Percentiles rank a stretch among this genome's conserved stretches.
These are phyloP conservation scores for Agrilus mali DNA, from an alignment of 2,888 invertebrate species.

Conservation along the genomic window DNA sequence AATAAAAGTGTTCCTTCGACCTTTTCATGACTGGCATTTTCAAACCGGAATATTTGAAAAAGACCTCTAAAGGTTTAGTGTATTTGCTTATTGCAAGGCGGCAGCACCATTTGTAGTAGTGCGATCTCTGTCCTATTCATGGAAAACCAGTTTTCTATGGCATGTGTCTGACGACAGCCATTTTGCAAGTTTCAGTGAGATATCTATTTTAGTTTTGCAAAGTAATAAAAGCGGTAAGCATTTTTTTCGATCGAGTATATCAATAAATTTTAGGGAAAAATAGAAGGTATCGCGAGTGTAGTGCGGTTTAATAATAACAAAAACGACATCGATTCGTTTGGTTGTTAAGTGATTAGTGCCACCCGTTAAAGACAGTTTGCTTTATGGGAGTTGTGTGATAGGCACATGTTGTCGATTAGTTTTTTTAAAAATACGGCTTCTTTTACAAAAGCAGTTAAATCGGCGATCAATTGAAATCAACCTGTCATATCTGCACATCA, in stretches of 20 bases:
- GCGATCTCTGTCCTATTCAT: slow-evolving; percentile 31
- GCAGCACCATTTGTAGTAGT: slow-evolving; percentile 19
- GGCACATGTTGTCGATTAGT: slow-evolving; percentile 40
- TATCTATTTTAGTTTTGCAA: slow-evolving; percentile 47
- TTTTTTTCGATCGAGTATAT: slow-evolving; percentile 13
- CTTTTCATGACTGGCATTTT: slow-evolving; percentile 2
- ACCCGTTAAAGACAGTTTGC: slow-evolving; percentile 26
- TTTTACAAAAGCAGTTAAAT: too few relatives aligned
- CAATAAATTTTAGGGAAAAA: too few relatives aligned
- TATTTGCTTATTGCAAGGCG: slow-evolving; percentile 17
- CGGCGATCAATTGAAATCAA: too few relatives aligned
- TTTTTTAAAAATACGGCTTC: slow-evolving; percentile 5
- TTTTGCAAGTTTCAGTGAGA: slow-evolving; percentile 54
- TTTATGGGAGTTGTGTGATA: slow-evolving; percentile 32
- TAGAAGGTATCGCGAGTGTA: neutral
- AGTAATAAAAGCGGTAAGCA: slow-evolving; percentile 48
- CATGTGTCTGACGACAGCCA: slow-evolving; percentile 57
- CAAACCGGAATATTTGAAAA: slow-evolving; percentile 7
- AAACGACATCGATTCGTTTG: too few relatives aligned
- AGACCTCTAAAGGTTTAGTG: slow-evolving; percentile 9
- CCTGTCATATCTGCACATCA: too few relatives aligned
- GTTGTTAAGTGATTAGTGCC: slow-evolving; percentile 21
- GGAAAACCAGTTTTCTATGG: slow-evolving; percentile 45
- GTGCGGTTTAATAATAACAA: slow-evolving; percentile 8
- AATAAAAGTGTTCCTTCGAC: too few relatives aligned